Percentiles rank a stretch among this genome's conserved stretches.
Conservation (phyloP, 2,113 vertebrate species). For the human (Homo sapiens) region GRCh38 chr13:84462001-84462500, state of each 20-base stretch:
- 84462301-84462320: background rate
- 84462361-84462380: background rate
- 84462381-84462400: background rate
- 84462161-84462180: background rate
- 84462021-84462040: too few relatives aligned
- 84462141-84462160: background rate
- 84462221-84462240: background rate
- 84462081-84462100: too few relatives aligned
- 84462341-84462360: background rate
- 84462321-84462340: background rate
- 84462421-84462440: background rate
- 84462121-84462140: background rate
- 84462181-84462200: background rate
- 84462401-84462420: background rate
- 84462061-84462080: too few relatives aligned
- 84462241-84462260: background rate
- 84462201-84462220: background rate
- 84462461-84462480: background rate
- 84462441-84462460: background rate
- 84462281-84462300: background rate
- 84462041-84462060: too few relatives aligned
- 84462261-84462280: background rate
- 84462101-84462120: background rate
- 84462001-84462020: too few relatives aligned
- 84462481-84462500: background rate